Percentiles rank a stretch among this genome's conserved stretches.
Evolutionary conservation across 2,888 invertebrate genomes (phyloP).

Genomic region (Scrobipalpa atriplicella): DNA sequence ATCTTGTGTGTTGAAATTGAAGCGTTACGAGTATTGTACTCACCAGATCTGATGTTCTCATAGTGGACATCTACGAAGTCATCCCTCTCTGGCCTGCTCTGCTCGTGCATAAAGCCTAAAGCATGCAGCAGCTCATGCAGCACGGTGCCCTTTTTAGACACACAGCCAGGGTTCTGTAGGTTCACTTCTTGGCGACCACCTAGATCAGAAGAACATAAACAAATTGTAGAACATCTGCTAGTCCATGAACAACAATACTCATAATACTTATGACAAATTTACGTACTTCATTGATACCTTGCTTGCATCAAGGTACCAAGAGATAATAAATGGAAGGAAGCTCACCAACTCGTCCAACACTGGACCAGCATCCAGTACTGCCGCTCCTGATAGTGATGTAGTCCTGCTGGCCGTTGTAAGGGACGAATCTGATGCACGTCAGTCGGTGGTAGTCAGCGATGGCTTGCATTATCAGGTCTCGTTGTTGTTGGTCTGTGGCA

Average conservation of each 20-base stretch:
- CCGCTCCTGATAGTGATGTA: slow-evolving; percentile 87
- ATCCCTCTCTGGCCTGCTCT: slow-evolving; percentile 90
- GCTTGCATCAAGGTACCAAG: neutral
- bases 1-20: too few species aligned
- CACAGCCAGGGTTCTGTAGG: slow-evolving; percentile 88
- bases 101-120: slow-evolving; percentile 91
- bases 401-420: slow-evolving; percentile 84
- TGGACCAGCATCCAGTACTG: slow-evolving; percentile 92
- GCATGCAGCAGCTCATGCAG: slow-evolving; percentile 92
- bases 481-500: slow-evolving; percentile 78
- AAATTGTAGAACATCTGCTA: too few species aligned
- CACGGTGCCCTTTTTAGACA: slow-evolving; percentile 87
- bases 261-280: too few species aligned
- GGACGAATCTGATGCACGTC: slow-evolving; percentile 90
- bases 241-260: too few species aligned
- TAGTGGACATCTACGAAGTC: slow-evolving; percentile 85
- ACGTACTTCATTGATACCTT: neutral
- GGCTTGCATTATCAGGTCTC: slow-evolving; percentile 85
- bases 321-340: slow-evolving; percentile 22
- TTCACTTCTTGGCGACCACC: slow-evolving; percentile 86
- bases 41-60: slow-evolving; percentile 86
- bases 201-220: slow-evolving; percentile 38
- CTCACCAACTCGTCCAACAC: slow-evolving; percentile 87
- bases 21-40: too few species aligned
- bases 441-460: slow-evolving; percentile 89